Evolutionary conservation across 1,140 invertebrate species (phyloP).

Genomic region (Cydia fagiglandana): DNA sequence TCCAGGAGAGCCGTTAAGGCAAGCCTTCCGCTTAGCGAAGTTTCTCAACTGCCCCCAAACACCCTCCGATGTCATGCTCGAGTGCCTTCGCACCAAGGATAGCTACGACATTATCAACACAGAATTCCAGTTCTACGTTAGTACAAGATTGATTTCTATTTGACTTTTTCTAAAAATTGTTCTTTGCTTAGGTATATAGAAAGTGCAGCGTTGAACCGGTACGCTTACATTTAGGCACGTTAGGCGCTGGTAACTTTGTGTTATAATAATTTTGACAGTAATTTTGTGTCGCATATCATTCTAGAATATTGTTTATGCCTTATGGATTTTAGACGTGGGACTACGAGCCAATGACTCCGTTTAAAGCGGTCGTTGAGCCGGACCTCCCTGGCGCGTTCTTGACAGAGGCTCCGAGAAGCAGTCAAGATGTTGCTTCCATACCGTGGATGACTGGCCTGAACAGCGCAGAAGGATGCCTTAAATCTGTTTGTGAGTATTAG

Average conservation of each 20-base stretch:
- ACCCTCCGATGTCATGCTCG: constrained; percentile 76
- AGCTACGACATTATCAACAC: constrained; percentile 82
- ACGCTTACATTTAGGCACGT: not conserved
- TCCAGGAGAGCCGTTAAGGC: constrained; percentile 81
- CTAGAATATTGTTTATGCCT: too few relatives aligned
- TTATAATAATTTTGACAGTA: too few relatives aligned
- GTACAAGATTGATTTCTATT: constrained; percentile 40
- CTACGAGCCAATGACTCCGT: constrained; percentile 86
- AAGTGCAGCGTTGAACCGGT: not conserved
- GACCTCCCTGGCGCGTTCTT: constrained; percentile 84
- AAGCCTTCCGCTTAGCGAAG: constrained; percentile 82
- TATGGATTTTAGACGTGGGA: constrained; percentile 81
- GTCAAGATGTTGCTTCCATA: constrained; percentile 79
- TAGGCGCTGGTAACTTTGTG: too few relatives aligned
- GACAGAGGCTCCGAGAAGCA: constrained; percentile 78
- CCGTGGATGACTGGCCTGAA: constrained; percentile 85
- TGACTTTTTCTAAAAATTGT: not conserved
- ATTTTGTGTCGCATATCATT: too few relatives aligned
- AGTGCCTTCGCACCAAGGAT: constrained; percentile 81
- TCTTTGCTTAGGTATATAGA: not conserved
- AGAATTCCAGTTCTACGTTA: constrained; percentile 83
- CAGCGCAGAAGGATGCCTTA: constrained; percentile 84
- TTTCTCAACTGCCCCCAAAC: constrained; percentile 80
- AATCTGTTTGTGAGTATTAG: constrained; percentile 79
- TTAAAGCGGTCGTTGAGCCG: constrained; percentile 85